phyloP scores from a whole-genome alignment of 2,113 vertebrate species.

The Dendrocopos noguchii region DNA sequence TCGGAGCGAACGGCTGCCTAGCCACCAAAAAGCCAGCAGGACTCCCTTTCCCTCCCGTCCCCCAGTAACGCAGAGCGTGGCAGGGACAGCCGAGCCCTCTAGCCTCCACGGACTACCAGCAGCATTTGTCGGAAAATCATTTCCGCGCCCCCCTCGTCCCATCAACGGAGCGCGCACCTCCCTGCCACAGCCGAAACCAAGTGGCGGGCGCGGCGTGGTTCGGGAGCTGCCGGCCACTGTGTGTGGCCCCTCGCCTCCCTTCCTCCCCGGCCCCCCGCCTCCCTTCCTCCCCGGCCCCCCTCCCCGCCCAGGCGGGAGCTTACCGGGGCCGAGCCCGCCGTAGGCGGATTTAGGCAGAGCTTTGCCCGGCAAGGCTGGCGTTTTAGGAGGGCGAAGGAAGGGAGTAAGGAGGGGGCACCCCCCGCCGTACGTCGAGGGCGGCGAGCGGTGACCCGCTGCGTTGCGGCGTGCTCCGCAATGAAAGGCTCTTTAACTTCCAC shows the following conservation, averaged over 20 bases:
- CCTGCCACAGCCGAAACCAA: neutral
- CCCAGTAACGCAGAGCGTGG: neutral
- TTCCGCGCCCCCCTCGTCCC: neutral
- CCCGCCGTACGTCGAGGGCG: neutral
- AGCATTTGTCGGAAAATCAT: neutral
- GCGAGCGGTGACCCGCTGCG: conserved; percentile 20
- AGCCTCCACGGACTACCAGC: too few species aligned
- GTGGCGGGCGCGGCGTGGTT: neutral
- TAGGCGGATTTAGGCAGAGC: neutral
- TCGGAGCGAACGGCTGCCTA: neutral
- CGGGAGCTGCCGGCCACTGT: neutral
- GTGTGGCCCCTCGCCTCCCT: neutral
- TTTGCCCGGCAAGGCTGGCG: neutral
- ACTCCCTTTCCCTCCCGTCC: too few species aligned
- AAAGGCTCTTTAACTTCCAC: conserved; percentile 60
- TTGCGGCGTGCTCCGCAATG: conserved; percentile 25
- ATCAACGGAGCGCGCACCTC: too few species aligned
- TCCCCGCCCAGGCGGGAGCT: neutral
- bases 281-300: too few species aligned
- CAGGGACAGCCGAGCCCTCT: neutral
- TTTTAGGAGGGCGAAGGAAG: neutral
- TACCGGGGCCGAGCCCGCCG: neutral
- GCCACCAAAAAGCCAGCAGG: neutral
- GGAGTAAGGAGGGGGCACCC: neutral
- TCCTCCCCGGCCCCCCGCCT: too few species aligned